These are phyloP conservation scores for Monochamus alternatus DNA, from an alignment of 2,888 invertebrate species.

Conservation along the genomic window DNA sequence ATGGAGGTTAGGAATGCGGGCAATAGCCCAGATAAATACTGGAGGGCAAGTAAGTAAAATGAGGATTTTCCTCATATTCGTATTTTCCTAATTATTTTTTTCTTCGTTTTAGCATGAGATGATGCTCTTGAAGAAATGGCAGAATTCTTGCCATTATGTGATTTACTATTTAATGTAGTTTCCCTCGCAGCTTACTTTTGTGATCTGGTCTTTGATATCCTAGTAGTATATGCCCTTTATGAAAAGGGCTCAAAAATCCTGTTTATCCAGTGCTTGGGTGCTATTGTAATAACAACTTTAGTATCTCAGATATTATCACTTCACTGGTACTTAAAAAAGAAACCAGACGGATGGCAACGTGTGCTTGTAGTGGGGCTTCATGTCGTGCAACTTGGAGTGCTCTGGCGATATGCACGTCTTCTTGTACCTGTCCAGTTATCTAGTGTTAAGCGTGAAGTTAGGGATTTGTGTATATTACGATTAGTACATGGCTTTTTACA, in stretches of 20 bases:
- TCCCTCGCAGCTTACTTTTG: slow-evolving; percentile 92
- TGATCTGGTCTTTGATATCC: slow-evolving; percentile 91
- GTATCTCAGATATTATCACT: slow-evolving; percentile 85
- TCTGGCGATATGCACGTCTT: slow-evolving; percentile 88
- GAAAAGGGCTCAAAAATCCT: slow-evolving; percentile 78
- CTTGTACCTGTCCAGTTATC: slow-evolving; percentile 88
- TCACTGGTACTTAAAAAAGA: slow-evolving; percentile 73
- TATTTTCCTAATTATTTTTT: slow-evolving; percentile 32
- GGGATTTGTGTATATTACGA: slow-evolving; percentile 83
- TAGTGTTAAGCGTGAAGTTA: slow-evolving; percentile 88
- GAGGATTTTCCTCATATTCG: slow-evolving; percentile 42
- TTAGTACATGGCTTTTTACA: slow-evolving; percentile 91
- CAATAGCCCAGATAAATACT: slow-evolving; percentile 67
- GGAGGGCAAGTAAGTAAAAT: slow-evolving; percentile 64
- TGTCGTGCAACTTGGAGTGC: slow-evolving; percentile 80
- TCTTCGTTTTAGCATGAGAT: slow-evolving; percentile 66
- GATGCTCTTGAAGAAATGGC: slow-evolving; percentile 73
- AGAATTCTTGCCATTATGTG: slow-evolving; percentile 93
- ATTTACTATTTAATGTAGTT: slow-evolving; percentile 92
- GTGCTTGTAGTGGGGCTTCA: slow-evolving; percentile 76
- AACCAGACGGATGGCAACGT: slow-evolving; percentile 70
- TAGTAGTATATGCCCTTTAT: slow-evolving; percentile 88
- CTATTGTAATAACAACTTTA: slow-evolving; percentile 82
- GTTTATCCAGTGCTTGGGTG: slow-evolving; percentile 80
- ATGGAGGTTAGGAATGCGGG: slow-evolving; percentile 71